Conservation (phyloP, 2,888 invertebrate species). For the Yponomeuta plumbellus region DNA sequence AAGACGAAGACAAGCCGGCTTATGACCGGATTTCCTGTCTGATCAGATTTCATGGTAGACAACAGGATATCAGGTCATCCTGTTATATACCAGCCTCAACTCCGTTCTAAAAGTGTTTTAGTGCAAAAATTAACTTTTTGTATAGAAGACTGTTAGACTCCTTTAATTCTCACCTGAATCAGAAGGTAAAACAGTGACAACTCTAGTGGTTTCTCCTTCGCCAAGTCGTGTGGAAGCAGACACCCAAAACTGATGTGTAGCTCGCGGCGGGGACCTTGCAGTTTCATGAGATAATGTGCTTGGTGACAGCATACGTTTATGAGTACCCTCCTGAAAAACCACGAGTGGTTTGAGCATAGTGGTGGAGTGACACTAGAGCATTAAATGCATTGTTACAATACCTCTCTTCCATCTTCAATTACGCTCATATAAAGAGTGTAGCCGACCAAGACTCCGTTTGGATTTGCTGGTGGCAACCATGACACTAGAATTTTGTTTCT, state of each 20-base stretch:
- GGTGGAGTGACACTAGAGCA: neutral
- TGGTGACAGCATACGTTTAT: constrained; percentile 83
- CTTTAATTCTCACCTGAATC: constrained; percentile 71
- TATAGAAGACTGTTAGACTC: neutral
- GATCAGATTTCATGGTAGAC: too few species aligned
- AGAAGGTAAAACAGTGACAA: constrained; percentile 84
- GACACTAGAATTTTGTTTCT: constrained; percentile 90
- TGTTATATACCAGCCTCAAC: too few species aligned
- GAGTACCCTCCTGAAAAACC: constrained; percentile 79
- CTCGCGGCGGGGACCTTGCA: constrained; percentile 81
- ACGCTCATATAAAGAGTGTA: constrained; percentile 91
- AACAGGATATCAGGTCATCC: too few species aligned
- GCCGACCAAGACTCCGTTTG: constrained; percentile 89
- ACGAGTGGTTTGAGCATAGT: neutral
- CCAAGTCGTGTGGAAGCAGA: constrained; percentile 88
- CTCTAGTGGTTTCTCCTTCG: constrained; percentile 87
- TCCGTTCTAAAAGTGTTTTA: too few species aligned
- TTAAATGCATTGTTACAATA: constrained; percentile 24
- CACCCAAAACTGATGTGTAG: constrained; percentile 84
- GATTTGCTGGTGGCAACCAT: constrained; percentile 90
- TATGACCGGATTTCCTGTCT: too few species aligned
- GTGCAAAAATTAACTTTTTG: neutral
- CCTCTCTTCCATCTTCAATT: constrained; percentile 85
- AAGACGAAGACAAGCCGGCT: neutral
- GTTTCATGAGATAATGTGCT: constrained; percentile 84